phyloP scores from a whole-genome alignment of 2,113 vertebrate genomes.

The Vidua chalybeata region DNA sequence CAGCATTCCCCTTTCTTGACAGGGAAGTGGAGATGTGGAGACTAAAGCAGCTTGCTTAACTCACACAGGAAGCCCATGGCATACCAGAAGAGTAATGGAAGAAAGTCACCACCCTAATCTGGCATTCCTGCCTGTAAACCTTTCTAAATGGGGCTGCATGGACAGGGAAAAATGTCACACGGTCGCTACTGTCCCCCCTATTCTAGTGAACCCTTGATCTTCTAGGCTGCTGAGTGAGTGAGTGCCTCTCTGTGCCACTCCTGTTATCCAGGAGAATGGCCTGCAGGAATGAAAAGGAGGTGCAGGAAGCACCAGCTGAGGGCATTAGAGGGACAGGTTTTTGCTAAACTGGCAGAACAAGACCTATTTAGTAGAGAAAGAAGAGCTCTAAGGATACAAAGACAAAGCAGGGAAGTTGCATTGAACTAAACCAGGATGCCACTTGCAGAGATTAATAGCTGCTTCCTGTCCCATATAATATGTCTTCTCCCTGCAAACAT shows the following conservation, averaged over 20 bases:
- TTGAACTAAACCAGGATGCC: neutral
- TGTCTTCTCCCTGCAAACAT: neutral
- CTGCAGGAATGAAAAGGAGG: neutral
- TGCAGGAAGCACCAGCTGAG: neutral
- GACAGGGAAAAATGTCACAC: neutral
- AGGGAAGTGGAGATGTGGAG: neutral
- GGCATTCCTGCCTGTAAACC: neutral
- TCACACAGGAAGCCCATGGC: neutral
- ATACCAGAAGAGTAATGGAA: neutral
- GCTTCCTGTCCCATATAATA: neutral
- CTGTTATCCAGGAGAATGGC: neutral
- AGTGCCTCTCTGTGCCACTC: neutral
- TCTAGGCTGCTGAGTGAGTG: neutral
- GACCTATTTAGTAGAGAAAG: neutral
- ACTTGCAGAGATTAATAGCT: neutral
- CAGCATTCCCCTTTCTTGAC: neutral
- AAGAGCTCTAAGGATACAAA: constrained; percentile 7
- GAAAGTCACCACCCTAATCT: neutral
- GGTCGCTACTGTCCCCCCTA: neutral
- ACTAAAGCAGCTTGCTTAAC: neutral
- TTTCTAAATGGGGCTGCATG: neutral
- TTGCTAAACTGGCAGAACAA: constrained; percentile 1
- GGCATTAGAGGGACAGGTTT: constrained; percentile 7
- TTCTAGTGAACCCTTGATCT: neutral
- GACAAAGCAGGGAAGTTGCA: constrained; percentile 47